Evolutionary conservation across 2,797 vertebrate species (phyloP).

Genomic region (Apogon hyalosoma): DNA sequence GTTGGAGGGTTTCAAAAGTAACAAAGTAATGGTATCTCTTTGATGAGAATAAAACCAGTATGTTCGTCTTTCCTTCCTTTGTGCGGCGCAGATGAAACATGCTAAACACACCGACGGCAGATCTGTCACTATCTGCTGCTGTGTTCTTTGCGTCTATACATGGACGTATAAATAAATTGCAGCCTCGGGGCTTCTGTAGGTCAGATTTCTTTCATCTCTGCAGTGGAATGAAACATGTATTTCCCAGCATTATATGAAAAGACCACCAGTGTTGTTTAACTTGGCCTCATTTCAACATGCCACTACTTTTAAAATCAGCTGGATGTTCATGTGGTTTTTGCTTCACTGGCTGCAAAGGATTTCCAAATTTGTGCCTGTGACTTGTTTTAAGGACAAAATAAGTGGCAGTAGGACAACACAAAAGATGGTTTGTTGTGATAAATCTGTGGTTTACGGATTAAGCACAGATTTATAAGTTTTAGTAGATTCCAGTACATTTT

Average conservation of each 20-base stretch:
- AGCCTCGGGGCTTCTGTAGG: conserved; percentile 23
- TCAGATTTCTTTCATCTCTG: conserved; percentile 48
- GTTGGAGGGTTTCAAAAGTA: neutral
- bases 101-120: conserved; percentile 18
- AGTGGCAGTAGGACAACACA: neutral
- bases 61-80: conserved; percentile 18
- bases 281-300: conserved; percentile 32
- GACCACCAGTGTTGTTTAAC: conserved; percentile 58
- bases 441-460: conserved; percentile 1
- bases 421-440: conserved; percentile 30
- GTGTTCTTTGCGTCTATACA: conserved; percentile 13
- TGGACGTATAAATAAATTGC: conserved; percentile 39
- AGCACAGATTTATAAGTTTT: conserved; percentile 15
- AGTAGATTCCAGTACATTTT: neutral
- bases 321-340: neutral
- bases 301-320: conserved; percentile 4
- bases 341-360: conserved; percentile 19
- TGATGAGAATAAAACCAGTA: conserved; percentile 15
- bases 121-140: conserved; percentile 37
- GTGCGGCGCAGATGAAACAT: neutral
- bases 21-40: conserved; percentile 1
- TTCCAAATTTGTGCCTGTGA: conserved; percentile 1
- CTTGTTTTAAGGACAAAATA: conserved; percentile 1
- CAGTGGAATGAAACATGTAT: conserved; percentile 32
- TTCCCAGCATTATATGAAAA: conserved; percentile 2